Conservation (phyloP, 53 echinoderm and acorn worm species). For the Stichopus horrens region DNA sequence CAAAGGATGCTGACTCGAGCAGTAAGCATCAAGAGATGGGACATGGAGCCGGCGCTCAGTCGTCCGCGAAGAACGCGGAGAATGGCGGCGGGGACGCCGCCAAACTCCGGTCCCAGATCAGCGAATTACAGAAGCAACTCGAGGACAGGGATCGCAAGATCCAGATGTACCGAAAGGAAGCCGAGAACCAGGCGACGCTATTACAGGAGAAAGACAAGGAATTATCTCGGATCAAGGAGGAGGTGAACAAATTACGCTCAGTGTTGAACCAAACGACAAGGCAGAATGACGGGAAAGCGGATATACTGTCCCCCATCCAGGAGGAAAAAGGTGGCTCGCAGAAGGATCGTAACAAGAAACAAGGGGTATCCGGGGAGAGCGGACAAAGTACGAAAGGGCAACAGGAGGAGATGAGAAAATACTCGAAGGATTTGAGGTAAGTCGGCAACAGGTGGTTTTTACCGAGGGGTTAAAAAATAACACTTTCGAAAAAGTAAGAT, state of each 20-base stretch:
- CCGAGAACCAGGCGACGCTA: conserved; percentile 41
- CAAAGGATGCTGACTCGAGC: conserved; percentile 45
- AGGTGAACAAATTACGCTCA: conserved; percentile 88
- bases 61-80: conserved; percentile 47
- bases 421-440: conserved; percentile 80
- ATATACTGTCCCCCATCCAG: conserved; percentile 64
- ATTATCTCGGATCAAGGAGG: conserved; percentile 68
- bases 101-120: conserved; percentile 56
- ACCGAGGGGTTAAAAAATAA: no score
- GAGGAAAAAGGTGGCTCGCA: conserved; percentile 65
- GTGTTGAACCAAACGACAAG: conserved; percentile 70
- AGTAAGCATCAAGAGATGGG: conserved; percentile 61
- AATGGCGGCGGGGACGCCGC: conserved; percentile 55
- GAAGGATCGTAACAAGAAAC: conserved; percentile 89
- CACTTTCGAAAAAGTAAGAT: no score
- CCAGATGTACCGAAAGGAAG: conserved; percentile 50
- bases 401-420: conserved; percentile 51
- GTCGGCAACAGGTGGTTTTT: conserved; percentile 33
- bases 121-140: conserved; percentile 62
- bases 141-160: conserved; percentile 64
- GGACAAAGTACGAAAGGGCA: conserved; percentile 52
- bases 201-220: conserved; percentile 71
- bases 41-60: conserved; percentile 77
- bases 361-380: conserved; percentile 91
- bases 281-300: conserved; percentile 42